Base-by-base conservation (phyloP, 2,797 vertebrate species). In the Phoeniculus purpureus region DNA sequence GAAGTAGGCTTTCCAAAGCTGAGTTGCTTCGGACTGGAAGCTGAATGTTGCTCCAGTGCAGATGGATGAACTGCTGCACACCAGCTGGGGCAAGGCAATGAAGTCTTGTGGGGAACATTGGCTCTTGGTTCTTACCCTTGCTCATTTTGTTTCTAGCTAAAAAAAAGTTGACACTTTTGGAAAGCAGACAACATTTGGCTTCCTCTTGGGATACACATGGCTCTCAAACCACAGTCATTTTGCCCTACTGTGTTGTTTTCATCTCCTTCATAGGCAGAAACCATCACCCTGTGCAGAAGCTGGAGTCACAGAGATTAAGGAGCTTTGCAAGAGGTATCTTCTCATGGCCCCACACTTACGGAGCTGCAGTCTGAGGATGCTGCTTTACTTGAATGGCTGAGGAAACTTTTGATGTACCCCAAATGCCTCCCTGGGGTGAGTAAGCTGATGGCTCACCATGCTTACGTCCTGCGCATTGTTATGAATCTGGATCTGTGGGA, bases 91-190 rank as follows among this genome's bases (percentile, higher is more conserved):
- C 43, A 40, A 74, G 34, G 27, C 43, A 52, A 31, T 3, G 10
- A 0, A 0, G 15, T 43, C 22, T 26, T 6, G 0, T 8, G 34
- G 7, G 3, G 8, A 13, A 2, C 15, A 27, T 2, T 5, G 20
- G 26, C 47, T 74, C 19, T 34, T 0, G 1, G 14, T 19, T 73
- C 60, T 73, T 52, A 26, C 2, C 45, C 17, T 81, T 54, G 32
- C 14, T 58, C 18, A 3, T 43, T 81, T 81, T 29, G 9, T 55
- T 93, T 73, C 71, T 27, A 1, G 10, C 37, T 48, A 10, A 31
- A 66, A 66, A 66, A 22, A 9, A 18, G 12, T 10, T 10, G 3
- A 29, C 61, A 3, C 13, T 45, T 85, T 56, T 52, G 54, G 31
- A 74, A 80, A 71, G 10, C 0, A 60, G 37, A 48, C 27, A n/a